Evolutionary conservation across 2,113 vertebrate species (phyloP), one percentile per base, ranked within the genome.

Genomic region (Microtus ochrogaster): DNA sequence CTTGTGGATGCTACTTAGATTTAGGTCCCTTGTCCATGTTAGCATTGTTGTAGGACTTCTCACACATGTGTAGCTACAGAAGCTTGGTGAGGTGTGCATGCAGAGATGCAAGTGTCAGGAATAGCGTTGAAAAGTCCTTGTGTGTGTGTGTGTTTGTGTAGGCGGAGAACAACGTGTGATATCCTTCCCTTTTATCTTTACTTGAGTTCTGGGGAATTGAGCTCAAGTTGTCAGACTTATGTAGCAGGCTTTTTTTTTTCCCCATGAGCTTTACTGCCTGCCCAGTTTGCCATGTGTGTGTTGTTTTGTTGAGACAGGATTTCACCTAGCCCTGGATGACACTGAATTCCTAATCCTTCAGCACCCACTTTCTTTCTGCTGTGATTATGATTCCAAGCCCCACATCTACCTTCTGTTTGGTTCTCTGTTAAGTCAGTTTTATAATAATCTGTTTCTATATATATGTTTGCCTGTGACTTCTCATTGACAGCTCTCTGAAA

Each of bases 371-470:
- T 63, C 82, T 5, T 7, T 70, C 28, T 87, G 30, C 30, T 52
- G 36, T 82, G 65, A 86, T 87, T 70, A 16, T 36, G 19, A n/a
- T 7, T 7, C 44, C 47, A 22, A 70, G 65, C 47, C 84, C 65
- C 84, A 24, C 11, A 5, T 24, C 44, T 2, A 68, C 28, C 63
- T 68, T 86, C n/a, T 95, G 26, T 92, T 76, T 92, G 24, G 65
- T 90, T 95, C 90, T 81, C 49, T 70, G 41, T 68, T 52, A 44
- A 36, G 33, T 92, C 28, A 47, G 7, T 95, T 94, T 91, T 94
- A 6, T 26, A 52, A 8, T 36, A 39, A 72, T 58, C 5, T 74
- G 0, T 87, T 88, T 95, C 4, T 44, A 49, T 79, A 19, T 74
- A 89, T n/a, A 70, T 87, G 81, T 88, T 84, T 33, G 82, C 6